Evolutionary conservation across 1,140 invertebrate genomes (phyloP).

Genomic region (Plectrocnemia conspersa): DNA sequence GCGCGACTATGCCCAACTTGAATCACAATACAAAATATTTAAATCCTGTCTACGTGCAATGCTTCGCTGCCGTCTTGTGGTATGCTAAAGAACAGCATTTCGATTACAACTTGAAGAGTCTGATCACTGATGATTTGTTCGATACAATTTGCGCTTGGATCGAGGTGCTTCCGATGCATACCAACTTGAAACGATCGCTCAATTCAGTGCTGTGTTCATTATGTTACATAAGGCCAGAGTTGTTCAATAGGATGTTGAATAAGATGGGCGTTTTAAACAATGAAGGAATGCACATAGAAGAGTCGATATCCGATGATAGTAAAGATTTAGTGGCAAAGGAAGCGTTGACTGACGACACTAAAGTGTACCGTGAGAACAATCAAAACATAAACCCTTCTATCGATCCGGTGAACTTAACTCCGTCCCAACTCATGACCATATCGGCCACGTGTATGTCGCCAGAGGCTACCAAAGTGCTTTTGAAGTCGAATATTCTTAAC

Average conservation of each 20-base stretch:
- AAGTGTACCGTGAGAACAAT: conserved; percentile 53
- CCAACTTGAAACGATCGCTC: conserved; percentile 72
- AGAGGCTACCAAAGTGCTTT: conserved; percentile 65
- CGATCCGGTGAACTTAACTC: conserved; percentile 50
- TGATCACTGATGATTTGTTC: conserved; percentile 66
- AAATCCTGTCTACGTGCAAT: conserved; percentile 44
- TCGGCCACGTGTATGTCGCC: conserved; percentile 73
- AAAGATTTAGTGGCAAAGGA: conserved; percentile 50
- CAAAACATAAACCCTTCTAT: conserved; percentile 40
- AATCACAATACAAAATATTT: conserved; percentile 31
- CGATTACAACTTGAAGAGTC: conserved; percentile 57
- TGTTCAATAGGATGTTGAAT: conserved; percentile 69
- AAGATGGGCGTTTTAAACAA: conserved; percentile 65
- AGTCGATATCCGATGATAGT: conserved; percentile 57
- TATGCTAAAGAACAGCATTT: conserved; percentile 59
- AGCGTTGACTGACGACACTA: conserved; percentile 66
- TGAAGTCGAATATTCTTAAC: conserved; percentile 68
- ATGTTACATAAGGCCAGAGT: conserved; percentile 73
- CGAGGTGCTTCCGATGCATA: conserved; percentile 57
- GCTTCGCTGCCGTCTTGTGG: conserved; percentile 78
- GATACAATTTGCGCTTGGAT: conserved; percentile 75
- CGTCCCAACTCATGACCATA: conserved; percentile 67
- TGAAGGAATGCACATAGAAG: conserved; percentile 40
- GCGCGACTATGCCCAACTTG: not conserved
- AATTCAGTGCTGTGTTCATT: conserved; percentile 75